Percentiles rank a stretch among this genome's conserved stretches.
phyloP scores from a whole-genome alignment of 1,140 invertebrate species.

The Latrodectus geometricus region DNA sequence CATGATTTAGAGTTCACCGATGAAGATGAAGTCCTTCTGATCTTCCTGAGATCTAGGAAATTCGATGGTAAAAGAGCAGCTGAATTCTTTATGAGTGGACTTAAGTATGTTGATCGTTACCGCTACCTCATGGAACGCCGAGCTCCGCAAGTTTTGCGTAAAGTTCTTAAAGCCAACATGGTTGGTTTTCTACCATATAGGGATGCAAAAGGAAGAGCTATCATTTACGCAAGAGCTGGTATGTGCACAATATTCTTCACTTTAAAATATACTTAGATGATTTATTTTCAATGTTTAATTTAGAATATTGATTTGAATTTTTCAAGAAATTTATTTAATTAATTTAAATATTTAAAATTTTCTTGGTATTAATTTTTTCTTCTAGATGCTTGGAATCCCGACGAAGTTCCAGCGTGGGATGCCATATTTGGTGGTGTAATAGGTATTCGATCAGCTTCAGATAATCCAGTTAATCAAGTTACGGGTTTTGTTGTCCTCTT shows the following conservation, averaged over 20 bases:
- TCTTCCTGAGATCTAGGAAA: slow-evolving; percentile 25
- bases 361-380: too few species aligned
- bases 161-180: neutral
- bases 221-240: slow-evolving; percentile 35
- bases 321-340: too few species aligned
- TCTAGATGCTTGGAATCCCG: slow-evolving; percentile 30
- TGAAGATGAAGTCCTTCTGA: neutral
- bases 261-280: too few species aligned
- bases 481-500: slow-evolving; percentile 24
- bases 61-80: slow-evolving; percentile 17
- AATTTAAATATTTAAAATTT: too few species aligned
- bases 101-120: slow-evolving; percentile 13
- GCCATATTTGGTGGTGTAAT: slow-evolving; percentile 5
- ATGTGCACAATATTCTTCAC: neutral
- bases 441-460: neutral
- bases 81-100: slow-evolving; percentile 14
- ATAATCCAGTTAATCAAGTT: slow-evolving; percentile 50
- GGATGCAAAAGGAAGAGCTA: slow-evolving; percentile 9
- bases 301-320: too few species aligned
- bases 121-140: slow-evolving; percentile 11
- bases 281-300: too few species aligned
- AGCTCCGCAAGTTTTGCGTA: neutral
- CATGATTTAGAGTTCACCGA: slow-evolving; percentile 16
- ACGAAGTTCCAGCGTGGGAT: neutral
- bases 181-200: slow-evolving; percentile 26